phyloP scores from a whole-genome alignment of 2,888 invertebrate genomes.

The Augochlorella aurata region DNA sequence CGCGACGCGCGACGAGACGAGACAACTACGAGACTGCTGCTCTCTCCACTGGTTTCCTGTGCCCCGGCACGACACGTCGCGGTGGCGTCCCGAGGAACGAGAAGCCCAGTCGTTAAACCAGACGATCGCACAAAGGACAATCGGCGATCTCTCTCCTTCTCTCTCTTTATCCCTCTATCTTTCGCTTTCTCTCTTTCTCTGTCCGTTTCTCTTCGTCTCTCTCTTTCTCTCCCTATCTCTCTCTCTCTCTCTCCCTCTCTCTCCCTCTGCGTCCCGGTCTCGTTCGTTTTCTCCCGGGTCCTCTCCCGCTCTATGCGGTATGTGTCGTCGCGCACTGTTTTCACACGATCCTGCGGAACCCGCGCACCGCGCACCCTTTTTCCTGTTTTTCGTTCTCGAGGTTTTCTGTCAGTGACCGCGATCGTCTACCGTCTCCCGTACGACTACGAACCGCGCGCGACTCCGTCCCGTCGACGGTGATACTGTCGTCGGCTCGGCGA shows the following conservation, averaged over 20 bases:
- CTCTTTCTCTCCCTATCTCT: conserved; percentile 10
- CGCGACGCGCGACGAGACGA: conserved; percentile 11
- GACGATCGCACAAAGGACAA: conserved; percentile 62
- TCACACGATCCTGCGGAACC: background rate
- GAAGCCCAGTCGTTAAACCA: conserved; percentile 39
- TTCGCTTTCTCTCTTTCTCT: conserved; percentile 30
- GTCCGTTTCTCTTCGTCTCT: conserved; percentile 12
- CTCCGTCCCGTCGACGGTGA: no score
- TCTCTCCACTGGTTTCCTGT: conserved; percentile 32
- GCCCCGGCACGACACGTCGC: conserved; percentile 55
- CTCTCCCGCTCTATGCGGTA: no score
- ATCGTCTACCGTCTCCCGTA: background rate
- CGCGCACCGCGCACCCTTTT: conserved; percentile 8
- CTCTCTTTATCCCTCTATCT: conserved; percentile 30
- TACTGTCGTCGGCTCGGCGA: background rate
- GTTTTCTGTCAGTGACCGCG: background rate
- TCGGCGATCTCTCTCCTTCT: conserved; percentile 46
- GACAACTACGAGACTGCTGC: conserved; percentile 11
- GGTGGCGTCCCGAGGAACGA: conserved; percentile 55
- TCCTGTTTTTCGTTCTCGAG: no score
- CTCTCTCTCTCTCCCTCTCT: conserved; percentile 29
- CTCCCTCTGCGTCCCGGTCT: no score
- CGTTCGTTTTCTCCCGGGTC: no score
- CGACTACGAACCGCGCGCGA: no score
- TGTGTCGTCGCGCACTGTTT: no score